phyloP scores from a whole-genome alignment of 2,797 vertebrate species.

The Artibeus jamaicensis region DNA sequence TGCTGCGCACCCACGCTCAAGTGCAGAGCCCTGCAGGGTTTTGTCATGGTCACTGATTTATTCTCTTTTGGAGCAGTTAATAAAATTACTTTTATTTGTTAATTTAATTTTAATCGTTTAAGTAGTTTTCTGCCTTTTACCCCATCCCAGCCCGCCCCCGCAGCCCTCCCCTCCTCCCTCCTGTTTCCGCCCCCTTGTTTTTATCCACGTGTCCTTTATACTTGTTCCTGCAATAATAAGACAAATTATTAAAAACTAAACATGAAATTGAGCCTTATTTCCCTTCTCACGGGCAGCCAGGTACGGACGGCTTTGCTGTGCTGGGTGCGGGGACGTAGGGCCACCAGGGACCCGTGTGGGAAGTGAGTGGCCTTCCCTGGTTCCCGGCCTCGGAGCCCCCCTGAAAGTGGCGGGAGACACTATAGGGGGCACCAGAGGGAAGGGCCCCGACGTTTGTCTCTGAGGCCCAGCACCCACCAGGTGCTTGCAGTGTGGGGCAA shows the following conservation, averaged over 20 bases:
- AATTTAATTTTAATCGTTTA: too few species aligned
- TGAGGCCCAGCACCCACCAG: too few species aligned
- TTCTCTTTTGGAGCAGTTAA: neutral
- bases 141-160: too few species aligned
- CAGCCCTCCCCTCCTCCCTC: too few species aligned
- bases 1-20: rapidly evolving
- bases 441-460: neutral
- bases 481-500: neutral
- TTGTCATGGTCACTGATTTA: too few species aligned
- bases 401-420: neutral
- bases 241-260: neutral
- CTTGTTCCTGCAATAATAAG: neutral
- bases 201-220: too few species aligned
- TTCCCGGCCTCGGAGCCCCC: neutral
- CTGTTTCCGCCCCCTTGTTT: too few species aligned
- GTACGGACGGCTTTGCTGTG: neutral
- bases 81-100: neutral
- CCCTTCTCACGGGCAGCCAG: neutral
- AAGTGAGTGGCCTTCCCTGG: neutral
- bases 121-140: too few species aligned
- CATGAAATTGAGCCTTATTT: neutral
- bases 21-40: neutral
- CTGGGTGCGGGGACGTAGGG: neutral
- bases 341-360: neutral
- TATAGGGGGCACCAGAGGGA: neutral